Conservation (phyloP, 2,113 vertebrate genomes). For the Leptocoma aspasia region DNA sequence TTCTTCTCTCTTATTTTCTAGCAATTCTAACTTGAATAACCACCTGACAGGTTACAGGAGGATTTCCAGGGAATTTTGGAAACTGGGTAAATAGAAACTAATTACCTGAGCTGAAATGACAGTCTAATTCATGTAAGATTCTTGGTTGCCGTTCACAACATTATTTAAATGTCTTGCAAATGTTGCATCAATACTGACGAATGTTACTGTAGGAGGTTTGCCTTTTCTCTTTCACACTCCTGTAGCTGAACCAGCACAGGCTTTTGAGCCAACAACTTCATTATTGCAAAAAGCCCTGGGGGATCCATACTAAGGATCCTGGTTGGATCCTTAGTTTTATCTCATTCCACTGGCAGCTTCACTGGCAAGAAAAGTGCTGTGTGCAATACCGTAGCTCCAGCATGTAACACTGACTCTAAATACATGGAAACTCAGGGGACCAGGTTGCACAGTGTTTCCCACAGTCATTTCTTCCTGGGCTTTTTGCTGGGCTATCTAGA, state of each 20-base stretch:
- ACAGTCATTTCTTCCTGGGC: background rate
- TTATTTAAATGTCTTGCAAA: background rate
- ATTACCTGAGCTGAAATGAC: background rate
- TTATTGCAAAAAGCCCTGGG: background rate
- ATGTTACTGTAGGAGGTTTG: background rate
- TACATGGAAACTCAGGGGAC: background rate
- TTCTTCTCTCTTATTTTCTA: background rate
- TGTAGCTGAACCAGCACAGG: background rate
- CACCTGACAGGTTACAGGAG: background rate
- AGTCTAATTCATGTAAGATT: background rate
- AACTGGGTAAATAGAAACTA: background rate
- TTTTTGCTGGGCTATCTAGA: background rate
- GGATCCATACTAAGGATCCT: background rate
- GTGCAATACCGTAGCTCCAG: background rate
- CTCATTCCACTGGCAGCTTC: constrained; percentile 5
- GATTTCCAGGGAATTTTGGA: background rate
- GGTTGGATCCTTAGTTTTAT: background rate
- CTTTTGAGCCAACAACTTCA: background rate
- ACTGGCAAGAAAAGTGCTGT: background rate
- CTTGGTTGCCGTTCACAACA: background rate
- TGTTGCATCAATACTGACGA: background rate
- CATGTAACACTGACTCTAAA: background rate
- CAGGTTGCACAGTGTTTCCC: background rate
- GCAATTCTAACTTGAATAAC: background rate
- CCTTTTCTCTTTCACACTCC: constrained; percentile 24